Base-by-base conservation (phyloP, 2,888 invertebrate genomes). In the Chymomyza caudatula region DNA sequence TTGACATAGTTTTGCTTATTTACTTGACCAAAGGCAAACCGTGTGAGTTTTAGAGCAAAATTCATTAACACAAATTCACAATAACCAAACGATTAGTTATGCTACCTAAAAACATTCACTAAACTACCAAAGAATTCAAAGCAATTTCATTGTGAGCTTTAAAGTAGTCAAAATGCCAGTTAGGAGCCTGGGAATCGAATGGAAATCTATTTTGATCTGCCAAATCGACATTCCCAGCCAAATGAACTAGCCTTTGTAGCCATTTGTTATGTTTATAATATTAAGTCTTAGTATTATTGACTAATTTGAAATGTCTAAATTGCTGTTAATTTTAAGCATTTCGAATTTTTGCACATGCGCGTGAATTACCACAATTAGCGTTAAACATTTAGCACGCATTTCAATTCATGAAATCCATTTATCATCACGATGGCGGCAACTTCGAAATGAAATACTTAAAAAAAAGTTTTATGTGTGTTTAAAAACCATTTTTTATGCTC, bases 321-420 rank as follows among this genome's bases (percentile, higher is more conserved):
- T 78, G 69, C 71, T 60, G 66, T 61, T 71, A 69, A 76, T 74
- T 78, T 51, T 64, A 60, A 71, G 70, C 81, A 70, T 76, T 74
- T 78, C 69, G 43, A 78, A 76, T 72, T 71, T 76, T 69, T 65
- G 76, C 72, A 60, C 73, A 69, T 70, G 58, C 19, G 55, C 61
- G 64, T 78, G 80, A 78, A 81, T 76, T 74, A 78, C 63, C 63
- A 74, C 85, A 80, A 80, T 80, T 84, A 37, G 8, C 29, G 29
- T 37, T 76, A 75, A 73, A 60, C 69, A 84, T 80, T 84, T 76
- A 76, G 60, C 82, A 81, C 82, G 79, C 85, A 76, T 69, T 81
- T 77, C 49, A 22, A 60, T 65, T 73, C 72, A 57, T 52, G 65
- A 60, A 71, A 58, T 71, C 65, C 70, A 74, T 73, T 73, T 58